Evolutionary conservation across 2,113 vertebrate genomes (phyloP).

Genomic region (Alectura lathami): DNA sequence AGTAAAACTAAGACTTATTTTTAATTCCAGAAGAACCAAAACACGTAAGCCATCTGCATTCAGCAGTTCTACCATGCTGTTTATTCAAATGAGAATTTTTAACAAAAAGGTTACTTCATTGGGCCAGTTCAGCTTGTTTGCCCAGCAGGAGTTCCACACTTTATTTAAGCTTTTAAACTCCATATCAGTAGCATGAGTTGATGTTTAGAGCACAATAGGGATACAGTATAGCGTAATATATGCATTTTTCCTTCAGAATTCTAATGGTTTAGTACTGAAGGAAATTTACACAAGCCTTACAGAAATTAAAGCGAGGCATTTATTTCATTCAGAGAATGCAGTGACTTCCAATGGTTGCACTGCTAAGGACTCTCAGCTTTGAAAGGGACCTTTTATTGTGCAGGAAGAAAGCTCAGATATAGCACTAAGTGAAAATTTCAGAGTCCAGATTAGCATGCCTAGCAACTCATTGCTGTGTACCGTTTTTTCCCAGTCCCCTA

Average conservation of each 20-base stretch:
- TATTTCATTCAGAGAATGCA: constrained; percentile 78
- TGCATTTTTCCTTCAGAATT: constrained; percentile 73
- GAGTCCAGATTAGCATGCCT: constrained; percentile 71
- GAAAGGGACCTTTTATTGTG: constrained; percentile 81
- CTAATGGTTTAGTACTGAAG: constrained; percentile 66
- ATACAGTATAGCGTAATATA: constrained; percentile 79
- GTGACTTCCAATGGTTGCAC: constrained; percentile 73
- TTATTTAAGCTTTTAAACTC: constrained; percentile 74
- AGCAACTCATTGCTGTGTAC: constrained; percentile 75
- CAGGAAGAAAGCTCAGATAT: constrained; percentile 75
- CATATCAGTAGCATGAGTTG: constrained; percentile 65
- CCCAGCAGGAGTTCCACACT: constrained; percentile 69
- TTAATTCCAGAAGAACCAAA: neutral
- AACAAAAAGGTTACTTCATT: constrained; percentile 76
- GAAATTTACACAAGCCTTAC: constrained; percentile 72
- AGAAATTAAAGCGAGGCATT: constrained; percentile 78
- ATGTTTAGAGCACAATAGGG: constrained; percentile 72
- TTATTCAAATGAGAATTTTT: constrained; percentile 75
- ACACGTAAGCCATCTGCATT: constrained; percentile 72
- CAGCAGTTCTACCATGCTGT: constrained; percentile 70
- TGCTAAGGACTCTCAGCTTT: constrained; percentile 65
- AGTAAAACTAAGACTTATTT: neutral
- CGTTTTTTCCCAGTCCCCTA: constrained; percentile 70
- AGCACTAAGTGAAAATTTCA: constrained; percentile 60
- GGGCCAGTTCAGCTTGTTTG: constrained; percentile 59